Evolutionary conservation across 2,113 vertebrate genomes (phyloP).

Genomic region (Noctilio leporinus): DNA sequence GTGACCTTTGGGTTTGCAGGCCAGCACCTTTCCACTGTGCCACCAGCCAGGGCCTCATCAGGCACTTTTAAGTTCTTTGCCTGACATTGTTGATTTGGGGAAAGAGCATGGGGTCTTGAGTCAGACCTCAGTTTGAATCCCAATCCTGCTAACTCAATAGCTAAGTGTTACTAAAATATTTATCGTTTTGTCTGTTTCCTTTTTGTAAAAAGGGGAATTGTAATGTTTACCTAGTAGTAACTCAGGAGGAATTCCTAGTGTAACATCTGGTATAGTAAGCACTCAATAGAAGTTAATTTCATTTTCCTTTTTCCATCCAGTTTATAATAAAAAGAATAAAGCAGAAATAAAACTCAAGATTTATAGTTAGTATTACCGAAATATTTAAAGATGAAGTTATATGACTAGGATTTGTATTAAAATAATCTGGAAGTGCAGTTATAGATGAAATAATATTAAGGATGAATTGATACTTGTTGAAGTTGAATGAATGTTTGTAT

Average conservation of each 20-base stretch:
- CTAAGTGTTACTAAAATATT: background rate
- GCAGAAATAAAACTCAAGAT: conserved; percentile 1
- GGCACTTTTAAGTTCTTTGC: background rate
- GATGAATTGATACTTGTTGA: background rate
- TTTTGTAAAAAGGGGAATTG: background rate
- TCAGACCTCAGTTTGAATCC: background rate
- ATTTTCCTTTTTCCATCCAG: background rate
- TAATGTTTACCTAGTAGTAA: background rate
- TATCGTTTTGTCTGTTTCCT: background rate
- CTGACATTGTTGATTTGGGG: background rate
- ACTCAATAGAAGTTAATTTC: background rate
- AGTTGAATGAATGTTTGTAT: background rate
- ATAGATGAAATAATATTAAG: background rate
- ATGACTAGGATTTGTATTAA: background rate
- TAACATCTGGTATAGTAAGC: background rate
- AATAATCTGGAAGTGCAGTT: background rate
- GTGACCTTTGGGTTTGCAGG: no score
- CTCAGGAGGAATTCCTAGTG: background rate
- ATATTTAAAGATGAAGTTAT: conserved; percentile 20
- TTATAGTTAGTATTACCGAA: background rate
- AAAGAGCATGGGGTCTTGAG: background rate
- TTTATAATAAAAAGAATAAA: conserved; percentile 8
- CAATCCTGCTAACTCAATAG: background rate
- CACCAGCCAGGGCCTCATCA: no score
- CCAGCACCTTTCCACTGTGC: no score